Conservation (phyloP, 2,797 vertebrate genomes). For the Emys orbicularis region DNA sequence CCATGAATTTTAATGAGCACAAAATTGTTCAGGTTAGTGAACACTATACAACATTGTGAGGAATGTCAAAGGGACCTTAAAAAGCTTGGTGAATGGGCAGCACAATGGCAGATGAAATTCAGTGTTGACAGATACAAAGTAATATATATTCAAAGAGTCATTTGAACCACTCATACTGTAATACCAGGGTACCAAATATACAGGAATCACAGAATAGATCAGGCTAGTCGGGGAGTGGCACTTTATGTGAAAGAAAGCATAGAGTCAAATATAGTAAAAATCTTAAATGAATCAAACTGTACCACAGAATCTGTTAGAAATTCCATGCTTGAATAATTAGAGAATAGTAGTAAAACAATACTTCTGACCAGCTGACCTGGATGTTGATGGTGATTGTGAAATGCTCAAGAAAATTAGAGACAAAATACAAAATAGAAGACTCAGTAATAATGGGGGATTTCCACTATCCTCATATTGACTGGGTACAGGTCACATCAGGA, state of each 20-base stretch:
- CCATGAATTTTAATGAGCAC: not conserved
- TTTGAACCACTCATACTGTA: not conserved
- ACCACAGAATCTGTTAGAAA: not conserved
- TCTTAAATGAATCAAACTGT: not conserved
- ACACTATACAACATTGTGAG: not conserved
- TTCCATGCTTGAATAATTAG: not conserved
- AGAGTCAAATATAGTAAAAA: not conserved
- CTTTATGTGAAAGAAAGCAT: not conserved
- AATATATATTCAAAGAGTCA: not conserved
- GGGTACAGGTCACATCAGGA: not conserved
- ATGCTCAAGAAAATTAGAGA: not conserved
- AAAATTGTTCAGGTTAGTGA: rapidly evolving
- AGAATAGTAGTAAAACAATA: not conserved
- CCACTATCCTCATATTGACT: not conserved
- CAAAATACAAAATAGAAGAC: not conserved
- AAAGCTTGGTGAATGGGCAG: not conserved
- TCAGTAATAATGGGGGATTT: not conserved
- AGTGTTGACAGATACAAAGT: not conserved
- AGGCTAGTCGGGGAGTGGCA: not conserved
- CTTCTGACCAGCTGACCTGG: not conserved
- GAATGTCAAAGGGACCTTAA: not conserved
- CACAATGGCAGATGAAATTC: not conserved
- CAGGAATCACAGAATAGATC: not conserved
- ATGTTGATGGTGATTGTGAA: not conserved
- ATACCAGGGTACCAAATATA: not conserved